Percentiles rank a stretch among this genome's conserved stretches.
Conservation (phyloP, 2,888 invertebrate species). For the Chymomyza amoena region DNA sequence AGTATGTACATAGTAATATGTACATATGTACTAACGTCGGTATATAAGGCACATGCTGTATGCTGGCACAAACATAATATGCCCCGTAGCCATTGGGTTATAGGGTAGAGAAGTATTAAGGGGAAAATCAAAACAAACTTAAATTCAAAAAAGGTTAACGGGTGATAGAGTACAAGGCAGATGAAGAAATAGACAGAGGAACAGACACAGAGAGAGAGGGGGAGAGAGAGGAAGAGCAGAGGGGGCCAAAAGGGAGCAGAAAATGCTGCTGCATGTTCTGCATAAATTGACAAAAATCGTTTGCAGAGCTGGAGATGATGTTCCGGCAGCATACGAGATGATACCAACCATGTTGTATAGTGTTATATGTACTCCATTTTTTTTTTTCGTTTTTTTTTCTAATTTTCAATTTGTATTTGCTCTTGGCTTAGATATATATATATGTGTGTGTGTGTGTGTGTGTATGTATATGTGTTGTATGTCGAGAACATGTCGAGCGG, state of each 20-base stretch:
- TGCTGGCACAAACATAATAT: not conserved
- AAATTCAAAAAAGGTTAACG: not conserved
- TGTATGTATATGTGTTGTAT: not conserved
- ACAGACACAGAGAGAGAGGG: not conserved
- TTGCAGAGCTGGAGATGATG: not conserved
- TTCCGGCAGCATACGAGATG: not conserved
- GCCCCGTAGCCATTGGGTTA: not conserved
- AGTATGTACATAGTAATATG: no score
- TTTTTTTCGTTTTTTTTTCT: not conserved
- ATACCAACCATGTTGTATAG: not conserved
- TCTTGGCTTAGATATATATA: no score
- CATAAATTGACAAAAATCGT: not conserved
- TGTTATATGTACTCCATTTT: not conserved
- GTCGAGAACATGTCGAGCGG: not conserved
- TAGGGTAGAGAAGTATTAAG: not conserved
- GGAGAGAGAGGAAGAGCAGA: not conserved
- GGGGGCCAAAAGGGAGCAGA: no score
- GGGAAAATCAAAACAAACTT: not conserved
- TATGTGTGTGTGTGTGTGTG: no score
- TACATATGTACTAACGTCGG: not conserved
- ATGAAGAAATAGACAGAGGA: not conserved
- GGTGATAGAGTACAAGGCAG: not conserved
- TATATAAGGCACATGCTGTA: not conserved
- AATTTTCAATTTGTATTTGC: not conserved
- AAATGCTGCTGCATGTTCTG: not conserved